Evolutionary conservation across 2,113 vertebrate species (phyloP), one percentile per base, ranked within the genome.

Genomic region (Condylura cristata): DNA sequence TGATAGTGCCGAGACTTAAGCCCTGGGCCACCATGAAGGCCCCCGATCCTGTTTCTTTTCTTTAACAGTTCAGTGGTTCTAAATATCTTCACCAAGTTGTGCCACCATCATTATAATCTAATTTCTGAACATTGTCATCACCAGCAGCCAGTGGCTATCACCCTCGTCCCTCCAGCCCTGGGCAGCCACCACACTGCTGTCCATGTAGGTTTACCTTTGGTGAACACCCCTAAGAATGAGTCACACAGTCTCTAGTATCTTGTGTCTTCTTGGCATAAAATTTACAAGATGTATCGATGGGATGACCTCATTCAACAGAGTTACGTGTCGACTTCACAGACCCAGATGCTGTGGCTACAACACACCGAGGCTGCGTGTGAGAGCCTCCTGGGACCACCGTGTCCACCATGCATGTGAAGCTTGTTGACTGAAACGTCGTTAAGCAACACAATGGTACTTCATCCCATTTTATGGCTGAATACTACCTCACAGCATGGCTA

Each of bases 91-190:
- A 58, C 34, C 60, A 58, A 80, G 12, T 46, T 65, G 41, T 79
- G 32, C 56, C 83, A 74, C 41, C 46, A 53, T 79, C 78, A 72
- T 51, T 78, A 70, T 24, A 22, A 61, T 46, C 16, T 71, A 66
- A 78, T 37, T 88, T 82, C 56, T 83, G 83, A 70, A 85, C 24
- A 39, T 87, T 79, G 79, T 87, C 68, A 44, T 76, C 30, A 53
- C 81, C 5, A 28, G 60, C 18, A 53, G 48, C 22, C 46, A 76
- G 44, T 63, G 28, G 20, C 34, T 32, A 58, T 63, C 30, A 30
- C 39, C 14, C 56, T 48, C 28, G 34, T 3, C 20, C 13, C 13
- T 26, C 34, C 28, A 76, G 26, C 46, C 72, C 63, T 56, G 63
- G 61, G 48, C n/a, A 71, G 53, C 44, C 58, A 48, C 56, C 14